A percentile compares a stretch with the other conserved stretches of the same genome.
Evolutionary conservation across 2,888 invertebrate genomes (phyloP).

Genomic region (Pardosa pseudoannulata): DNA sequence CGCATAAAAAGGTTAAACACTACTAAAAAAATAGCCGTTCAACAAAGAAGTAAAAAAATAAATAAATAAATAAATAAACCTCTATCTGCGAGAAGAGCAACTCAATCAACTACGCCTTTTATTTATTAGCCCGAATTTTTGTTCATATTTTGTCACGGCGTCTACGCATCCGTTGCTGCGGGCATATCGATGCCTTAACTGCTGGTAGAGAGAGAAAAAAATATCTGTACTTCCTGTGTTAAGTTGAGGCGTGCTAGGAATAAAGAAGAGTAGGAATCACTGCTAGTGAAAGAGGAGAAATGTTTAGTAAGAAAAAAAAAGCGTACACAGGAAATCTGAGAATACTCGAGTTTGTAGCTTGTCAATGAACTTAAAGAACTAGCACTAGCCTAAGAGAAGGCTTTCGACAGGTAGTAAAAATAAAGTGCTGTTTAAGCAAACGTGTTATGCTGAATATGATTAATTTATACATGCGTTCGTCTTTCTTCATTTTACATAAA

Average conservation of each 20-base stretch:
- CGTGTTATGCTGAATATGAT: no score
- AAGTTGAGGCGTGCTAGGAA: neutral
- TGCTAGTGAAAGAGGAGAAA: neutral
- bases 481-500: no score
- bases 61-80: neutral
- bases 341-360: neutral
- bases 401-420: no score
- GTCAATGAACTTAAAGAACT: slow-evolving; percentile 9
- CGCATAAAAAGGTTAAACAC: neutral
- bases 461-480: no score
- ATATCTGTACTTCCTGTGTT: neutral
- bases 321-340: neutral
- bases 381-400: no score
- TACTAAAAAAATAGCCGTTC: neutral
- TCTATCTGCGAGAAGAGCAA: neutral
- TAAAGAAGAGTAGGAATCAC: neutral
- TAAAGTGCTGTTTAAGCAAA: no score
- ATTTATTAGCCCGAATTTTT: slow-evolving; percentile 6
- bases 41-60: neutral
- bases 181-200: slow-evolving; percentile 12
- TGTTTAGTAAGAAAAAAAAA: neutral
- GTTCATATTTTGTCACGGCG: neutral
- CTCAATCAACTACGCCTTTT: slow-evolving; percentile 1
- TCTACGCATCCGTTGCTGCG: slow-evolving; percentile 13
- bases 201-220: neutral